These are phyloP conservation scores for Burhinus bistriatus DNA, from an alignment of 2,113 vertebrate species.

Conservation along the genomic window DNA sequence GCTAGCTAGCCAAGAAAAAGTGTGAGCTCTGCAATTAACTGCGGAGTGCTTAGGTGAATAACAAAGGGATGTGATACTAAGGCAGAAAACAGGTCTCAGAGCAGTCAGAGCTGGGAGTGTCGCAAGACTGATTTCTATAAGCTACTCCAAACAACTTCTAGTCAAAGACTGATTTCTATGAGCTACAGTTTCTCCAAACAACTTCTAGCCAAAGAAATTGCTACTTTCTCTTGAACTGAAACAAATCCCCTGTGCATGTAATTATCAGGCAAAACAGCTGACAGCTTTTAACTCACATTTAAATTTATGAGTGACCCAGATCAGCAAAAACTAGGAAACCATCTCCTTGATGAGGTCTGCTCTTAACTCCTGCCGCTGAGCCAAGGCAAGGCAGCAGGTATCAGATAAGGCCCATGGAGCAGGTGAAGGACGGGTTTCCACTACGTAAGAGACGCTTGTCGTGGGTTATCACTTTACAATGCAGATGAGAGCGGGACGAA, in stretches of 20 bases:
- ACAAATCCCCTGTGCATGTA: not conserved
- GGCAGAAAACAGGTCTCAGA: not conserved
- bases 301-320: conserved; percentile 1
- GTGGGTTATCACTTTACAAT: not conserved
- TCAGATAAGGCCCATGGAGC: not conserved
- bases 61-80: not conserved
- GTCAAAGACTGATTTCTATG: too few species aligned
- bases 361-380: not conserved
- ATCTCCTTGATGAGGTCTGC: not conserved
- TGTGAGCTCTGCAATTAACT: conserved; percentile 56
- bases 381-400: not conserved
- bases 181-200: not conserved
- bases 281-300: not conserved
- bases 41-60: conserved; percentile 30
- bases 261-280: not conserved
- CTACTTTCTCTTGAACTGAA: not conserved
- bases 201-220: not conserved
- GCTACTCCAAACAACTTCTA: too few species aligned
- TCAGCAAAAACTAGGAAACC: not conserved
- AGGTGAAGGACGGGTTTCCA: not conserved
- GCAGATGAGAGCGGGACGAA: not conserved
- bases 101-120: not conserved
- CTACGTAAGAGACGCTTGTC: not conserved
- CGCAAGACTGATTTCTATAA: not conserved
- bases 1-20: conserved; percentile 11